Evolutionary conservation across 2,113 vertebrate species (phyloP).

Genomic region (Emydura subglobosa): DNA sequence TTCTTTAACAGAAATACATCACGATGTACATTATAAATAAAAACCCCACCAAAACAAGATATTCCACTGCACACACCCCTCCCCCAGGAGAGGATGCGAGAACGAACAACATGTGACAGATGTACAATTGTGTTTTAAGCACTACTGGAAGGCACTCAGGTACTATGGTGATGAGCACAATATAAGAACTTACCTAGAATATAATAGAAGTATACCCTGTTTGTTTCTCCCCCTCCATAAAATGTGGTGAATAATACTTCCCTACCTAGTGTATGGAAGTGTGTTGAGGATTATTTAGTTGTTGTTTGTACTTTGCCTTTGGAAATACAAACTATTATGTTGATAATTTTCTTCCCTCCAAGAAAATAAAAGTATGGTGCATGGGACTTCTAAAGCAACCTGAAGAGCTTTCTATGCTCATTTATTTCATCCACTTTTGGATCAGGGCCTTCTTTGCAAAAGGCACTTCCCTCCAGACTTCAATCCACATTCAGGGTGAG

Average conservation of each 20-base stretch:
- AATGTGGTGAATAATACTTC: neutral
- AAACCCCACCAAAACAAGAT: neutral
- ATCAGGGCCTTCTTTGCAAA: neutral
- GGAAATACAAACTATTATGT: neutral
- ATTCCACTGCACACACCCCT: neutral
- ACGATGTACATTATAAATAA: neutral
- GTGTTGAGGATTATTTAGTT: neutral
- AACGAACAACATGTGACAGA: neutral
- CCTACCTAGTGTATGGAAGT: neutral
- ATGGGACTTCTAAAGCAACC: neutral
- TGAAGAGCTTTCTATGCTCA: neutral
- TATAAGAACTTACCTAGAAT: neutral
- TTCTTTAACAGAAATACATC: neutral
- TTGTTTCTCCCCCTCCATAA: neutral
- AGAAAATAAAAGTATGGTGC: neutral
- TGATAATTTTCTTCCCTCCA: neutral
- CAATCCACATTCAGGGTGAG: accelerated
- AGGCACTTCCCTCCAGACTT: neutral
- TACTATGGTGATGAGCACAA: neutral
- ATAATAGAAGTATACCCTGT: neutral
- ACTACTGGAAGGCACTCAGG: neutral
- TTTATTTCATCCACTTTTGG: neutral
- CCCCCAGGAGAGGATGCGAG: neutral
- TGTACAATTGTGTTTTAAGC: neutral
- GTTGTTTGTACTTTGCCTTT: neutral